These are phyloP conservation scores for Podarcis cretensis DNA, from an alignment of 2,113 vertebrate species.

Conservation along the genomic window DNA sequence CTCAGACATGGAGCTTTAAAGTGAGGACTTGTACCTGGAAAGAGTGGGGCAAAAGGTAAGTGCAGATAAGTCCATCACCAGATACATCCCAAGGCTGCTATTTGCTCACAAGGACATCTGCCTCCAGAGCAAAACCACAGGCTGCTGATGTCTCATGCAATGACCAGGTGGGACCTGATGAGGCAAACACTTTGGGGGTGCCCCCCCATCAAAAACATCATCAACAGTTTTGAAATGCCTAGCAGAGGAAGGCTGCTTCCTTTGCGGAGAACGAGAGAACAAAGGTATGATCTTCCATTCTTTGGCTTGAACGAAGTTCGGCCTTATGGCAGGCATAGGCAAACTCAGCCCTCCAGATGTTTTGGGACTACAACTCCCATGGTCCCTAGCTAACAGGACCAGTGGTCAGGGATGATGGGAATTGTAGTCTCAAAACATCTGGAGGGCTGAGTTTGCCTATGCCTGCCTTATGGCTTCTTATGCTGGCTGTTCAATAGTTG, in stretches of 20 bases:
- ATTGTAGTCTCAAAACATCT: no score
- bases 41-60: no score
- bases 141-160: slow-evolving; percentile 28
- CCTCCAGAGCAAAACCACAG: background rate
- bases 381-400: no score
- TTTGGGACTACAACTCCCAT: no score
- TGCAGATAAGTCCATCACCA: no score
- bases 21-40: no score
- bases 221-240: background rate
- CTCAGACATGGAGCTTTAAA: no score
- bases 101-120: background rate
- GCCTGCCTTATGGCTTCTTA: background rate
- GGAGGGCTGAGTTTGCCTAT: no score
- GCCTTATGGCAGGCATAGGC: background rate
- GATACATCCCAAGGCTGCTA: background rate
- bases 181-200: background rate
- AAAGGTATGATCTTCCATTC: no score
- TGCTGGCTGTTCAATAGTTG: background rate
- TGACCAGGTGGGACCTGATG: slow-evolving; percentile 15
- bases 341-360: no score
- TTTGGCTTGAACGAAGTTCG: background rate
- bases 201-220: background rate
- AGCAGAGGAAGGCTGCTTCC: background rate
- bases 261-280: background rate
- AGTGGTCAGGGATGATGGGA: no score